Evolutionary conservation across 2,797 vertebrate genomes (phyloP).

Genomic region (Malurus leucopterus): DNA sequence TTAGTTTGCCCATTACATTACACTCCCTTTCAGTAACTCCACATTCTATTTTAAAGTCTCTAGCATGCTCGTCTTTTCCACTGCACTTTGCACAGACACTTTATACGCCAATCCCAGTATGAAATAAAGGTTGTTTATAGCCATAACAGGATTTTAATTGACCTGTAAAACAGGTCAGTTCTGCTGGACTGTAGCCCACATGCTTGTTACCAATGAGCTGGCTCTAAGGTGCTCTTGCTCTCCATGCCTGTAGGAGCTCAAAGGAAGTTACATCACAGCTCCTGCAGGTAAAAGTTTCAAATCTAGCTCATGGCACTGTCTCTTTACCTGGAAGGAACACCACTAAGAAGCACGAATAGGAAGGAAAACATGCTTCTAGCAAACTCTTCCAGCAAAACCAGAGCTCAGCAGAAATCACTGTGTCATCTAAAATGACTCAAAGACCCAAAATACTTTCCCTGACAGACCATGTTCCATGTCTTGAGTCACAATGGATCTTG

Average conservation of each 20-base stretch:
- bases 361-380: background rate
- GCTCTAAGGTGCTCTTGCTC: background rate
- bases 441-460: background rate
- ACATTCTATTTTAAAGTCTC: background rate
- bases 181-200: background rate
- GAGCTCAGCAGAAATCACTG: background rate
- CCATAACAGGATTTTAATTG: background rate
- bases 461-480: accelerated
- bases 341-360: background rate
- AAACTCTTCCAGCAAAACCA: background rate
- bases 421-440: background rate
- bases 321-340: background rate
- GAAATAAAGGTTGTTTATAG: background rate
- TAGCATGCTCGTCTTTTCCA: background rate
- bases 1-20: background rate
- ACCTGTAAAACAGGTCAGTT: background rate
- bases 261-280: background rate
- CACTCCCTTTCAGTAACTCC: background rate
- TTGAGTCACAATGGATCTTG: background rate
- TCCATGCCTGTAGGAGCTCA: background rate
- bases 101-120: background rate
- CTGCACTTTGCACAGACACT: background rate
- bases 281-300: background rate
- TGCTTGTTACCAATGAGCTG: accelerated
- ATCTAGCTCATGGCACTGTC: background rate